These are phyloP conservation scores for Eilema depressum DNA, from an alignment of 2,888 invertebrate genomes.

Conservation along the genomic window DNA sequence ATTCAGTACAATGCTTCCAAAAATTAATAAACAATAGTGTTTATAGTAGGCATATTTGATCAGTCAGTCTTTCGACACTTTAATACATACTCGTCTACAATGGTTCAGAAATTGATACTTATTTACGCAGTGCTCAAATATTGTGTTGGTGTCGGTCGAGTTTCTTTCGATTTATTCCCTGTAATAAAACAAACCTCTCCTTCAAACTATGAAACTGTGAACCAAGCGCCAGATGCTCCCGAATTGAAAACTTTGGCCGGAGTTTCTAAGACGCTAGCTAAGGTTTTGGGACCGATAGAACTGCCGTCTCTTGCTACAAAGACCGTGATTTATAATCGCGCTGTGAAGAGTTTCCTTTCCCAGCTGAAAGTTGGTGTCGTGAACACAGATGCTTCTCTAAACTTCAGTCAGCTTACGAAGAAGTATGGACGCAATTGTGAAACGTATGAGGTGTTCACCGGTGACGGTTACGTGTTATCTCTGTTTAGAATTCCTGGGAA, in stretches of 20 bases:
- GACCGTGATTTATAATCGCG: not conserved
- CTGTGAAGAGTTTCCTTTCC: not conserved
- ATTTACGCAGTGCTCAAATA: not conserved
- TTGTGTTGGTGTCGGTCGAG: not conserved
- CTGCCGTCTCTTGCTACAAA: not conserved
- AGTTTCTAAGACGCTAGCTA: not conserved
- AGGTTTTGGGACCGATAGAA: conserved; percentile 12
- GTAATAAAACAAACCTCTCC: not conserved
- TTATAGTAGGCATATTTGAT: not conserved
- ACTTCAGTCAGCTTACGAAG: not conserved
- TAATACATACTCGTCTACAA: not conserved
- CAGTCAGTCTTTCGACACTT: conserved; percentile 4
- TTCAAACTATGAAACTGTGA: not conserved
- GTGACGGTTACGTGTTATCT: conserved; percentile 59
- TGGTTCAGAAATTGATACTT: not conserved
- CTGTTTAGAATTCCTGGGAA: conserved; percentile 68
- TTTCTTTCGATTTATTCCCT: not conserved
- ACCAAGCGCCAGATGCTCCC: not conserved
- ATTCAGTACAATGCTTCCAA: not conserved
- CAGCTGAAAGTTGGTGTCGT: conserved; percentile 5
- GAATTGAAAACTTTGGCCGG: not conserved
- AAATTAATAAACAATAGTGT: not conserved
- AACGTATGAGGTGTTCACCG: conserved; percentile 3
- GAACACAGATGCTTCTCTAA: not conserved
- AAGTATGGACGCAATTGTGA: conserved; percentile 7